Conservation (phyloP, 2,113 vertebrate species). For the Clinocottus analis region DNA sequence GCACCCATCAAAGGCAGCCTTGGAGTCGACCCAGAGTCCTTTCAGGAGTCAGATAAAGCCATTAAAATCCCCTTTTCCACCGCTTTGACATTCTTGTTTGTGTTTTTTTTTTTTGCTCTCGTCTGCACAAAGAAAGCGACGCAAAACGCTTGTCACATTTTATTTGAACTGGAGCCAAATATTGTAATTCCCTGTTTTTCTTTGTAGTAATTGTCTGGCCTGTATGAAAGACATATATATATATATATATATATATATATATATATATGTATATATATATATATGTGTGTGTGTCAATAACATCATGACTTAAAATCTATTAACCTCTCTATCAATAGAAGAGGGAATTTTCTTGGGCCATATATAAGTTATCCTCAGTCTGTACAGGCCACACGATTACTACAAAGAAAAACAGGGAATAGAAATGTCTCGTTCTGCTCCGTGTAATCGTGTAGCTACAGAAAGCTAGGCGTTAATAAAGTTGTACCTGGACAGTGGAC, state of each 20-base stretch:
- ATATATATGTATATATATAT: no score
- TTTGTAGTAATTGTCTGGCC: slow-evolving; percentile 1
- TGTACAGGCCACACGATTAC: no score
- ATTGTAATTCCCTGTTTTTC: background rate
- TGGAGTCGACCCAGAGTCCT: slow-evolving; percentile 70
- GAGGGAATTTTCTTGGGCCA: no score
- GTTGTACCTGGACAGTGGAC: background rate
- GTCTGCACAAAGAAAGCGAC: slow-evolving; percentile 5
- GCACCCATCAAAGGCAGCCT: slow-evolving; percentile 62
- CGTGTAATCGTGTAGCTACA: background rate
- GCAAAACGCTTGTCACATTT: slow-evolving; percentile 12
- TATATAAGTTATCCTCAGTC: no score
- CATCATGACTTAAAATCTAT: no score
- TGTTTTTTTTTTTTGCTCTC: no score
- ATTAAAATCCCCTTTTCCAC: slow-evolving; percentile 64
- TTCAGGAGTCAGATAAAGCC: slow-evolving; percentile 77
- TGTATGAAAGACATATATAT: background rate
- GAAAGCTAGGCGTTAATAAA: background rate
- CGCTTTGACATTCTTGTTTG: slow-evolving; percentile 35
- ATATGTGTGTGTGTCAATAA: no score
- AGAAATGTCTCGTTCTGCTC: no score
- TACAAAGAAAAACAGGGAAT: no score
- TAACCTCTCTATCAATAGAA: no score
- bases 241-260: no score
- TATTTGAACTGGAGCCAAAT: slow-evolving; percentile 3